phyloP scores from a whole-genome alignment of 53 echinoderm and acorn worm genomes.

The Astropecten irregularis region DNA sequence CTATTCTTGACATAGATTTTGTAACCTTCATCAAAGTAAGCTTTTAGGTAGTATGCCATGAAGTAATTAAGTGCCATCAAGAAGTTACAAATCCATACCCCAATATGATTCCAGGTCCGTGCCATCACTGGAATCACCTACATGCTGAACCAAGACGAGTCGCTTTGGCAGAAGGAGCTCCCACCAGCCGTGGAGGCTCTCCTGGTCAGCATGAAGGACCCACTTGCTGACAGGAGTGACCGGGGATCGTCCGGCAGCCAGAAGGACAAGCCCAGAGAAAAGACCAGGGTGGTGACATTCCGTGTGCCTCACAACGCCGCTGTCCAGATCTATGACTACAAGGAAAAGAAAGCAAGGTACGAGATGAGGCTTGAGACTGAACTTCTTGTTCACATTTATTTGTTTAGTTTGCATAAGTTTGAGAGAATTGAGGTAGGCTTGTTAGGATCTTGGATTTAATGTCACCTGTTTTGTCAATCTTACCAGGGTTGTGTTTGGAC shows the following conservation, averaged over 20 bases:
- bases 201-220: slow-evolving; percentile 83
- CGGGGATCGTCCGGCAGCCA: slow-evolving; percentile 42
- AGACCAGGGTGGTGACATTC: slow-evolving; percentile 82
- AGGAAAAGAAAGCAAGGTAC: slow-evolving; percentile 98
- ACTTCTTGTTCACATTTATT: too few relatives aligned
- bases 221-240: slow-evolving; percentile 88
- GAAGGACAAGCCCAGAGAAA: slow-evolving; percentile 63
- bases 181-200: slow-evolving; percentile 94
- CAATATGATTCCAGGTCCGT: too few relatives aligned
- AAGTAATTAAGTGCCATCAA: too few relatives aligned
- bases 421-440: too few relatives aligned
- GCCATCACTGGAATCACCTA: slow-evolving; percentile 89
- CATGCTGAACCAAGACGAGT: slow-evolving; percentile 99
- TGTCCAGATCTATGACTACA: slow-evolving; percentile 99
- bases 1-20: too few relatives aligned
- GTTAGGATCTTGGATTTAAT: too few relatives aligned
- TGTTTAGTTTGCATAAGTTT: too few relatives aligned
- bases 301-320: slow-evolving; percentile 94
- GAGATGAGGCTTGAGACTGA: background rate
- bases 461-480: too few relatives aligned
- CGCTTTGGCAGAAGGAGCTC: slow-evolving; percentile 96
- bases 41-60: too few relatives aligned
- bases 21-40: too few relatives aligned
- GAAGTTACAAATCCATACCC: too few relatives aligned
- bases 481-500: slow-evolving; percentile 94